phyloP scores from a whole-genome alignment of 2,797 vertebrate genomes.

The Spea hammondii region DNA sequence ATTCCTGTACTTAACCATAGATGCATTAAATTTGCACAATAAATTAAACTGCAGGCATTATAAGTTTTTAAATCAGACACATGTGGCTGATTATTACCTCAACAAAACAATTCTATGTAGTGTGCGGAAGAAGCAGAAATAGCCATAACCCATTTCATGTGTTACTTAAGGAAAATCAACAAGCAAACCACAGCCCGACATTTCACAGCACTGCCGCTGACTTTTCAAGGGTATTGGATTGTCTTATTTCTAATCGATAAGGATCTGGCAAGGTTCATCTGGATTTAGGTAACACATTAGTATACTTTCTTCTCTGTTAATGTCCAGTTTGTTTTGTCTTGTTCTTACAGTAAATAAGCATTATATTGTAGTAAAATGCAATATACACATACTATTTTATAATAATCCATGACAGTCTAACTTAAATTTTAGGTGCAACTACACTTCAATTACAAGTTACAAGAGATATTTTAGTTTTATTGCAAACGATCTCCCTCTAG shows the following conservation, averaged over 20 bases:
- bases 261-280: constrained; percentile 37
- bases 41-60: constrained; percentile 40
- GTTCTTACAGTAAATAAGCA: neutral
- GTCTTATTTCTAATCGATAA: constrained; percentile 40
- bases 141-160: constrained; percentile 46
- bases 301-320: constrained; percentile 7
- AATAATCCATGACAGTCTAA: neutral
- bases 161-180: constrained; percentile 54
- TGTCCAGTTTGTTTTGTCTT: constrained; percentile 1
- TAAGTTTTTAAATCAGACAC: constrained; percentile 42
- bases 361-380: neutral
- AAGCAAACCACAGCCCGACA: constrained; percentile 47
- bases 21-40: constrained; percentile 45
- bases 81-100: constrained; percentile 46
- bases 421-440: neutral
- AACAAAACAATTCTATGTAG: constrained; percentile 20
- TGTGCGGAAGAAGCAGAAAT: constrained; percentile 36
- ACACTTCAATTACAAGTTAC: neutral
- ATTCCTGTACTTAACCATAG: constrained; percentile 50
- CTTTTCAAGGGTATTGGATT: constrained; percentile 54
- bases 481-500: neutral
- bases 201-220: constrained; percentile 42
- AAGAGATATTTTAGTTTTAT: neutral
- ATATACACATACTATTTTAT: neutral
- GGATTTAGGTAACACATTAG: constrained; percentile 32